Conservation (phyloP, 2,888 invertebrate genomes). For the Platycnemis pennipes region DNA sequence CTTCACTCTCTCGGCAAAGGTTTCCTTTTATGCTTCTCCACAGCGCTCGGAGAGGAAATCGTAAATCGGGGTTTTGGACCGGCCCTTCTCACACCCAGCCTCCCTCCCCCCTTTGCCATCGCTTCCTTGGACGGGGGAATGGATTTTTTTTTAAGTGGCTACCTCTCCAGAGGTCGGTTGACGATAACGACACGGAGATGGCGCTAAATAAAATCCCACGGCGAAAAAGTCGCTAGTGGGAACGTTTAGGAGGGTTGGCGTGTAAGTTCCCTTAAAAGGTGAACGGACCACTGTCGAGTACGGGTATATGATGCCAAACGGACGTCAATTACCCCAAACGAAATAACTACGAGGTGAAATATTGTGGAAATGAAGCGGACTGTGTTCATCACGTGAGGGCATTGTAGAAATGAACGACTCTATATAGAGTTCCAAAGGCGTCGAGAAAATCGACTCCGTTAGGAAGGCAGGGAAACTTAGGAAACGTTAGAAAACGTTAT, state of each 20-base stretch:
- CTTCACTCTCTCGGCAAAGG: background rate
- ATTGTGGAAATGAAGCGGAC: background rate
- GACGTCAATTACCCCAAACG: background rate
- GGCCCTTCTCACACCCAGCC: background rate
- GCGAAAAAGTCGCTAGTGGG: background rate
- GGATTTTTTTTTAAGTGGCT: slow-evolving; percentile 26
- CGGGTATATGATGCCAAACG: background rate
- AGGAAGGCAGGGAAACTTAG: too few relatives aligned
- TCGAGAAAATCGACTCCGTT: too few relatives aligned
- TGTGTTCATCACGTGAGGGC: too few relatives aligned
- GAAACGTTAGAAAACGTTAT: too few relatives aligned
- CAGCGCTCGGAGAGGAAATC: background rate
- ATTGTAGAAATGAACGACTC: too few relatives aligned
- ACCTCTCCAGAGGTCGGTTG: background rate
- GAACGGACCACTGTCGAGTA: background rate
- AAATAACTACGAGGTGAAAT: background rate
- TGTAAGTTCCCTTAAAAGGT: background rate
- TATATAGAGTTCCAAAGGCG: too few relatives aligned
- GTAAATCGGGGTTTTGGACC: slow-evolving; percentile 33
- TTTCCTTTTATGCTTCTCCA: slow-evolving; percentile 6
- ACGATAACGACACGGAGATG: background rate
- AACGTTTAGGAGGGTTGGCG: background rate
- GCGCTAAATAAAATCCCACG: slow-evolving; percentile 4
- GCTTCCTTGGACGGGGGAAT: background rate
- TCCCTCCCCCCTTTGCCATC: background rate